Percentiles rank a stretch among this genome's conserved stretches.
These are phyloP conservation scores for Aplidium turbinatum DNA, from an alignment of 23 tunicate species.

Conservation along the genomic window DNA sequence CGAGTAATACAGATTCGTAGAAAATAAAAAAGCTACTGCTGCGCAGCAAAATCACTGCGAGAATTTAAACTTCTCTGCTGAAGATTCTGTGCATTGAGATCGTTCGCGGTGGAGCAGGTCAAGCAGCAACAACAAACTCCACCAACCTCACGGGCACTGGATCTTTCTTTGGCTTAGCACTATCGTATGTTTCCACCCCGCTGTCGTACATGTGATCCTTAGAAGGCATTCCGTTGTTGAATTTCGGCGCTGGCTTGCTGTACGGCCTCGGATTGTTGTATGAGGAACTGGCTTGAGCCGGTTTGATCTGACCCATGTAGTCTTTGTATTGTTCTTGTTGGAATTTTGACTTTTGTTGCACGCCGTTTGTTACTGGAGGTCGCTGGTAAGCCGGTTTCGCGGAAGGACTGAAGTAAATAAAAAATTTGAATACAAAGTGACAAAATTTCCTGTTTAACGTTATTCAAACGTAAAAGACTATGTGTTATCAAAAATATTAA, in stretches of 20 bases:
- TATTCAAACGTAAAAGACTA: too few relatives aligned
- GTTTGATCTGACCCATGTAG: slow-evolving; percentile 62
- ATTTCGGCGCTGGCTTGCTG: slow-evolving; percentile 1
- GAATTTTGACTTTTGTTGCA: slow-evolving; percentile 65
- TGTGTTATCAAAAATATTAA: too few relatives aligned
- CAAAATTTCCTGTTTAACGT: too few relatives aligned
- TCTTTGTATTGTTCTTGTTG: slow-evolving; percentile 72
- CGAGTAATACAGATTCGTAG: too few relatives aligned
- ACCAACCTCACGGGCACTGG: slow-evolving; percentile 61
- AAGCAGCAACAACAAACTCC: neutral
- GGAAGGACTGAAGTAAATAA: too few relatives aligned
- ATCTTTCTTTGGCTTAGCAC: slow-evolving; percentile 68
- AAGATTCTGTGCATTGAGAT: too few relatives aligned
- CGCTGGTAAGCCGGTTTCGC: slow-evolving; percentile 27
- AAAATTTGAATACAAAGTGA: too few relatives aligned
- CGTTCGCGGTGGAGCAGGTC: too few relatives aligned
- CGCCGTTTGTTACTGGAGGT: slow-evolving; percentile 51
- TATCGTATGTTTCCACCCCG: slow-evolving; percentile 90
- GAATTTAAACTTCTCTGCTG: too few relatives aligned
- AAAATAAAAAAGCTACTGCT: too few relatives aligned
- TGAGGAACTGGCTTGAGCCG: slow-evolving; percentile 14
- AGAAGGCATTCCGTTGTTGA: slow-evolving; percentile 48
- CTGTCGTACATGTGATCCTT: slow-evolving; percentile 88
- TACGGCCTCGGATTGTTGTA: slow-evolving; percentile 58
- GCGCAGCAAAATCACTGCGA: too few relatives aligned